Evolutionary conservation across 2,113 vertebrate genomes (phyloP).

Genomic region (Nanorana parkeri): DNA sequence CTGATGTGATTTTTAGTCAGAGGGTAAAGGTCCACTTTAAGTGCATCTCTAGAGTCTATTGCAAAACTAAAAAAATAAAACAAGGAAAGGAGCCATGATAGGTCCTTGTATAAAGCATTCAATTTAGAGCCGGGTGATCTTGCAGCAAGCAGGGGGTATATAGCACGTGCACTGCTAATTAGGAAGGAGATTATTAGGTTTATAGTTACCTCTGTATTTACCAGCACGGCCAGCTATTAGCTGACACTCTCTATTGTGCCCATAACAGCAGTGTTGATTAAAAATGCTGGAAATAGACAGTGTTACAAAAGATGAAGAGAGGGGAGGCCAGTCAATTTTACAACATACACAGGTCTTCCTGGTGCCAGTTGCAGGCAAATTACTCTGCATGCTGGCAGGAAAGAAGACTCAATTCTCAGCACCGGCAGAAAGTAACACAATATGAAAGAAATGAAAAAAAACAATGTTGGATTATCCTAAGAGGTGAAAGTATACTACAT

Average conservation of each 20-base stretch:
- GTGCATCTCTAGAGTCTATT: not conserved
- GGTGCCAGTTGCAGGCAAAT: too few species aligned
- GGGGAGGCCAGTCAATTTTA: not conserved
- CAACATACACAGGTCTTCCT: too few species aligned
- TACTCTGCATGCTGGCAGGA: too few species aligned
- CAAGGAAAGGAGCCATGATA: not conserved
- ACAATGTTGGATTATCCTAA: too few species aligned
- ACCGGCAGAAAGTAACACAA: too few species aligned
- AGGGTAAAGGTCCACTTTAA: not conserved
- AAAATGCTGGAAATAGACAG: constrained; percentile 74
- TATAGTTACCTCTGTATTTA: constrained; percentile 68
- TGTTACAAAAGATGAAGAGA: constrained; percentile 44
- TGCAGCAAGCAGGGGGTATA: not conserved
- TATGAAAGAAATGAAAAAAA: too few species aligned
- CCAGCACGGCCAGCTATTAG: constrained; percentile 76
- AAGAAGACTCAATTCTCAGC: too few species aligned
- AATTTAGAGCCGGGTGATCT: not conserved
- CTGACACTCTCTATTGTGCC: constrained; percentile 88
- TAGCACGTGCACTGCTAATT: not conserved
- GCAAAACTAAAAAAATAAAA: not conserved
- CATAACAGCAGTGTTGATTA: constrained; percentile 86
- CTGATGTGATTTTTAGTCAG: too few species aligned
- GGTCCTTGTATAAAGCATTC: too few species aligned
- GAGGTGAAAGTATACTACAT: too few species aligned
- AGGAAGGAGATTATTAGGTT: not conserved